Base-by-base conservation (phyloP, 2,113 vertebrate genomes). In the Athene noctua region DNA sequence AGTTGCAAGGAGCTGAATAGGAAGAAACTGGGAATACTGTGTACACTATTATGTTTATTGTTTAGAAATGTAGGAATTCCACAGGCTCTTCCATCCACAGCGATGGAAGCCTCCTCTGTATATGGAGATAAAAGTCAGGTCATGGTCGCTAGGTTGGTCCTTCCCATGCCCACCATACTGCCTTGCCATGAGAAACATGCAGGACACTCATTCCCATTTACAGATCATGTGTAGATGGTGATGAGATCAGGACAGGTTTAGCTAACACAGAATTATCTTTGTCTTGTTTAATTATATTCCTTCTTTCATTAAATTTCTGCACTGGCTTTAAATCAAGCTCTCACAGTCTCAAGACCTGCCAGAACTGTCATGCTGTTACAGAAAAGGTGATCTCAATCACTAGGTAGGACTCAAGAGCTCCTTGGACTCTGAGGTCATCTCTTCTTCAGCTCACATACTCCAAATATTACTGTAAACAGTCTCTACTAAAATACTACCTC, bases 251-350 rank as follows among this genome's bases (percentile, higher is more conserved):
- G 52, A 20, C 68, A 74, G 34, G 40, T 68, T 78, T 72, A 72
- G 59, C 47, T 92, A 78, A 72, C 40, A 87, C 40, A 47, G 58
- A 86, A 15, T 67, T 67, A 52, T 36, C n/a, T 80, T 49, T 38
- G 11, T 47, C 91, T 92, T 66, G 58, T 90, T 42, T 91, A 84
- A 34, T 32, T 95, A 80, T 95, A 84, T 86, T 94, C 79, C 61
- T 54, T 90, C 42, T 90, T 71, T 49, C 55, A 88, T 34, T 95
- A 67, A 74, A 11, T 82, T 82, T 54, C 91, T 81, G 79, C 66
- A 82, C 85, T 97, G 94, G 90, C 79, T 96, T 97, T 97, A 96
- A 96, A 96, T 95, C 88, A 97, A 95, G 61, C n/a, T 85, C 16
- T 46, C 51, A 18, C 15, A 51, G 30, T 44, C 88, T 68, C 52